These are phyloP conservation scores for Nannoperca obscura DNA, from an alignment of 2,797 vertebrate species.

Conservation along the genomic window DNA sequence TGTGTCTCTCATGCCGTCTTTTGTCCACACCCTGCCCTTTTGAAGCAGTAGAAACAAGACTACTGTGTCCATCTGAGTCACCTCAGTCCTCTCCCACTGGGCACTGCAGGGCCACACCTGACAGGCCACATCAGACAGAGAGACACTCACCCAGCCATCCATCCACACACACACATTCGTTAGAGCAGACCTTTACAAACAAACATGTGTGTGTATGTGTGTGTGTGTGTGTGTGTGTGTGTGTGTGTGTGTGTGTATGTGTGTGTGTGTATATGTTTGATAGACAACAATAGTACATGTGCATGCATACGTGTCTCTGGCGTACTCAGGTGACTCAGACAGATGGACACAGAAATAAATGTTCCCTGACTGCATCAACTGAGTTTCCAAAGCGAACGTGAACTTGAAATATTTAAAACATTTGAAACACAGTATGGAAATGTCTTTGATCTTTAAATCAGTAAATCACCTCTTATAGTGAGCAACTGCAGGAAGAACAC, in stretches of 20 bases:
- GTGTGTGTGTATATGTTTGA: background rate
- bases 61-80: slow-evolving; percentile 57
- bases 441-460: background rate
- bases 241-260: slow-evolving; percentile 1
- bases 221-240: background rate
- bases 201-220: slow-evolving; percentile 11
- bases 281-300: background rate
- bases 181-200: slow-evolving; percentile 25
- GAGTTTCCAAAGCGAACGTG: background rate
- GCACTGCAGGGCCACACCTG: slow-evolving; percentile 65
- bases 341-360: slow-evolving; percentile 19
- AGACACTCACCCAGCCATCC: slow-evolving; percentile 44
- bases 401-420: background rate
- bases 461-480: background rate
- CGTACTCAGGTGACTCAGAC: slow-evolving; percentile 25
- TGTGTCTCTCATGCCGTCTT: slow-evolving; percentile 15
- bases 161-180: slow-evolving; percentile 12
- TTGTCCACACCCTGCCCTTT: slow-evolving; percentile 15
- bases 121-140: slow-evolving; percentile 63
- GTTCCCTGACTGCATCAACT: background rate
- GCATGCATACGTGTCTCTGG: background rate
- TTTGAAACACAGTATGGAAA: background rate
- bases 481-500: background rate
- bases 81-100: slow-evolving; percentile 51
- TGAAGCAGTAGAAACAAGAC: slow-evolving; percentile 30